Evolutionary conservation across 2,797 vertebrate genomes (phyloP).

Genomic region (Gadopsis marmoratus): DNA sequence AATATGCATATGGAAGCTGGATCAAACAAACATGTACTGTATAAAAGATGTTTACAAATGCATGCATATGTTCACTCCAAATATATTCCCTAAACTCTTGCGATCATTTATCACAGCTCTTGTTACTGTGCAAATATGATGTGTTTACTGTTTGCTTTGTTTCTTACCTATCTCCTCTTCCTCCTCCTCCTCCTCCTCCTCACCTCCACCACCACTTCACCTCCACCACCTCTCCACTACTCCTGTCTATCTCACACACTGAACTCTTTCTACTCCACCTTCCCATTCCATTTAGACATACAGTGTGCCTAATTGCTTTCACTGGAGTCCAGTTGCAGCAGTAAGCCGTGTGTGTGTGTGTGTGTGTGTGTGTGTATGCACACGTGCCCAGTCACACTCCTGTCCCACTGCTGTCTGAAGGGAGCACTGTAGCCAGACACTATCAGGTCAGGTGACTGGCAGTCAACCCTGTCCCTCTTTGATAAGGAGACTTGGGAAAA

Average conservation of each 20-base stretch:
- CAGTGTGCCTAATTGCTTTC: constrained; percentile 56
- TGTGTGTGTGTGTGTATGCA: constrained; percentile 4
- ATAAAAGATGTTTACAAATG: constrained; percentile 28
- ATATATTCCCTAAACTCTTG: constrained; percentile 35
- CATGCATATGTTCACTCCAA: constrained; percentile 26
- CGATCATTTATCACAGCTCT: constrained; percentile 40
- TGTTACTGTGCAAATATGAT: constrained; percentile 36
- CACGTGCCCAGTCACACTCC: constrained; percentile 14
- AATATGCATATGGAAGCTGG: not conserved
- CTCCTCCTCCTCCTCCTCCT: not conserved
- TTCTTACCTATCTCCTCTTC: constrained; percentile 25
- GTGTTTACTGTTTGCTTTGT: constrained; percentile 44
- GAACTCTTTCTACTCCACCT: constrained; percentile 23
- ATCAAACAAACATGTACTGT: constrained; percentile 16
- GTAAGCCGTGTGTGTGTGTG: constrained; percentile 15
- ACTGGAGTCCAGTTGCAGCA: constrained; percentile 49
- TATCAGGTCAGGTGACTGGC: constrained; percentile 70
- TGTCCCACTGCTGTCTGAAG: constrained; percentile 46
- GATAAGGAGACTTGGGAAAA: constrained; percentile 65
- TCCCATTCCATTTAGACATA: constrained; percentile 49
- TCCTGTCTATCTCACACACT: constrained; percentile 29
- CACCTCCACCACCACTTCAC: not conserved
- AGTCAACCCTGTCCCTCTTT: constrained; percentile 51
- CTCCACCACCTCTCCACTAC: not conserved
- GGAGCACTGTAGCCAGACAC: constrained; percentile 45